Evolutionary conservation across 2,113 vertebrate genomes (phyloP).

Genomic region (Rhineura floridana): DNA sequence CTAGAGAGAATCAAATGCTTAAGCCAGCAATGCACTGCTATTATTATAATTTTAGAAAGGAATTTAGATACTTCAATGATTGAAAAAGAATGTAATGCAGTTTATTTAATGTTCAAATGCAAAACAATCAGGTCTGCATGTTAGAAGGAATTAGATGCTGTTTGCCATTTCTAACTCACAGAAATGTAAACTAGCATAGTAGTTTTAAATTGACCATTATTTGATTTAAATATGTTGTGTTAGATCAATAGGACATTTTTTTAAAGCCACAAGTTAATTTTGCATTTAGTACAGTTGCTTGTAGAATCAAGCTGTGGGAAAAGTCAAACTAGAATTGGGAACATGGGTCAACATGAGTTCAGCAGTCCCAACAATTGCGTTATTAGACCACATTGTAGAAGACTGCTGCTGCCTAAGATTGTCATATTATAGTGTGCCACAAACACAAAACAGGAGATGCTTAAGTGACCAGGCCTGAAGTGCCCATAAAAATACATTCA

Average conservation of each 20-base stretch:
- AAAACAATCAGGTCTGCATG: slow-evolving; percentile 23
- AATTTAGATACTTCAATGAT: slow-evolving; percentile 19
- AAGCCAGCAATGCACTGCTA: slow-evolving; percentile 22
- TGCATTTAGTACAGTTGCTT: background rate
- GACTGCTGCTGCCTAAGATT: background rate
- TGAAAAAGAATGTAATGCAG: background rate
- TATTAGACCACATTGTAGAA: background rate
- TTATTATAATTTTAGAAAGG: slow-evolving; percentile 29
- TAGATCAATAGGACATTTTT: background rate
- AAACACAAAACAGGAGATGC: background rate
- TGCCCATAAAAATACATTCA: background rate
- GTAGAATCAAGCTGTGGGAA: background rate
- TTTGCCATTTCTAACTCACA: slow-evolving; percentile 1
- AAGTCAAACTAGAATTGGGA: background rate
- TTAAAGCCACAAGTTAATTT: background rate
- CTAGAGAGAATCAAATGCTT: slow-evolving; percentile 41
- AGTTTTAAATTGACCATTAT: background rate
- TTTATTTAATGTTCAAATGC: slow-evolving; percentile 23
- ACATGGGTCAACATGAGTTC: background rate
- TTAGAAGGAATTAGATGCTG: background rate
- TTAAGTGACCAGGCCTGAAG: background rate
- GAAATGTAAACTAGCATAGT: slow-evolving; percentile 11
- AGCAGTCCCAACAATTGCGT: background rate
- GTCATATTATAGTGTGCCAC: background rate
- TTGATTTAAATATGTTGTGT: background rate